phyloP scores from a whole-genome alignment of 2,797 vertebrate species.

The Gorsachius magnificus region DNA sequence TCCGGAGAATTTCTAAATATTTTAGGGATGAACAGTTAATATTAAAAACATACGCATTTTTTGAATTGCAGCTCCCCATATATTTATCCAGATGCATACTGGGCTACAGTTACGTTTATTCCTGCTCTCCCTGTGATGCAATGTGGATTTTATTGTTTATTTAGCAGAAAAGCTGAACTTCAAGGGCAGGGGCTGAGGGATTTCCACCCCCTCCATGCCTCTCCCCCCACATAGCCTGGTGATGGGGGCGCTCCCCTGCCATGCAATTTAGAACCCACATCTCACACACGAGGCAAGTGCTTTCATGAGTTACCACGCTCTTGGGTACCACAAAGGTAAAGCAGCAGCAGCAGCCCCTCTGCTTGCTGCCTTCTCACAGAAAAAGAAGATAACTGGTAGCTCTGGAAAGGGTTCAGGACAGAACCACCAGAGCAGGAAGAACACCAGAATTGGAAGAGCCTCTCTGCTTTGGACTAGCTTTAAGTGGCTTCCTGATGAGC shows the following conservation, averaged over 20 bases:
- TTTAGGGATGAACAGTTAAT: background rate
- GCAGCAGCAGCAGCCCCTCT: background rate
- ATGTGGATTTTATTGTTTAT: background rate
- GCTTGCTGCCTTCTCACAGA: background rate
- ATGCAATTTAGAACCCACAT: rapidly evolving
- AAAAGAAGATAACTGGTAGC: background rate
- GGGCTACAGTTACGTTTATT: background rate
- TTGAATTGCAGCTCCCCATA: background rate
- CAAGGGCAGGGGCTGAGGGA: background rate
- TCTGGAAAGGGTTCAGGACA: background rate
- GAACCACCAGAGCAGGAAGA: background rate
- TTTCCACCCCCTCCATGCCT: rapidly evolving
- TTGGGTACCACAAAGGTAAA: background rate
- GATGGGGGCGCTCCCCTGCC: background rate
- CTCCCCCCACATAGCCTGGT: background rate
- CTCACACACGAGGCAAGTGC: background rate
- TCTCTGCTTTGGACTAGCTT: background rate
- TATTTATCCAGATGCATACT: background rate
- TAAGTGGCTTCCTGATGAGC: background rate
- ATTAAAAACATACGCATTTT: background rate
- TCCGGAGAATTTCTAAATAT: background rate
- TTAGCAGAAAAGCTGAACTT: background rate
- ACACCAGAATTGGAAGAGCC: background rate
- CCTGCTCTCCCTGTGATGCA: background rate
- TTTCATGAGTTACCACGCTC: background rate